These are phyloP conservation scores for Drosophila bocki DNA, from an alignment of 1,140 invertebrate genomes.

Conservation along the genomic window DNA sequence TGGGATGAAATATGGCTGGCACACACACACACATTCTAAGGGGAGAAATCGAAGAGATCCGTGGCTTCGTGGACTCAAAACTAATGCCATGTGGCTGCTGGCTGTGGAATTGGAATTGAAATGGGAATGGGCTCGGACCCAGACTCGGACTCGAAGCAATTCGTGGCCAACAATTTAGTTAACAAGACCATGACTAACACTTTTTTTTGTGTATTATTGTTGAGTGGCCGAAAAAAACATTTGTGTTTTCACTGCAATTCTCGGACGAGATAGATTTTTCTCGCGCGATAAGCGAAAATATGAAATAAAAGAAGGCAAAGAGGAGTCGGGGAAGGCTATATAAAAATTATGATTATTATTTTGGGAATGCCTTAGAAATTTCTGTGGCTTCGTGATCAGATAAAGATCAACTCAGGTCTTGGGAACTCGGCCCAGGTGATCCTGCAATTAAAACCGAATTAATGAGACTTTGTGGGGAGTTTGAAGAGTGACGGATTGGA, in stretches of 20 bases:
- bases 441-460: conserved; percentile 77
- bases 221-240: conserved; percentile 62
- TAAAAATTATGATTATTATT: conserved; percentile 53
- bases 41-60: conserved; percentile 45
- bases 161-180: conserved; percentile 82
- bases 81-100: conserved; percentile 46
- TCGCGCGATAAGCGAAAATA: conserved; percentile 72
- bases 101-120: conserved; percentile 15
- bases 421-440: conserved; percentile 28
- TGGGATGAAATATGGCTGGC: conserved; percentile 54
- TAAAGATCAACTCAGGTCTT: conserved; percentile 13
- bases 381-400: conserved; percentile 21
- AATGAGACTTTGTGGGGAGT: conserved; percentile 46
- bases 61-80: conserved; percentile 10
- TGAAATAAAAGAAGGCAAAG: conserved; percentile 30
- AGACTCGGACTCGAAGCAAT: conserved; percentile 35
- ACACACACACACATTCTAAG: conserved; percentile 30
- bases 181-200: conserved; percentile 83
- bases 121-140: conserved; percentile 22
- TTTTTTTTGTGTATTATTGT: conserved; percentile 56
- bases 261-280: conserved; percentile 63
- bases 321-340: conserved; percentile 16
- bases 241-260: conserved; percentile 66
- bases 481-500: conserved; percentile 26
- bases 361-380: conserved; percentile 34